Percentiles rank a stretch among this genome's conserved stretches.
phyloP scores from a whole-genome alignment of 2,113 vertebrate genomes.

The Rostratula benghalensis region DNA sequence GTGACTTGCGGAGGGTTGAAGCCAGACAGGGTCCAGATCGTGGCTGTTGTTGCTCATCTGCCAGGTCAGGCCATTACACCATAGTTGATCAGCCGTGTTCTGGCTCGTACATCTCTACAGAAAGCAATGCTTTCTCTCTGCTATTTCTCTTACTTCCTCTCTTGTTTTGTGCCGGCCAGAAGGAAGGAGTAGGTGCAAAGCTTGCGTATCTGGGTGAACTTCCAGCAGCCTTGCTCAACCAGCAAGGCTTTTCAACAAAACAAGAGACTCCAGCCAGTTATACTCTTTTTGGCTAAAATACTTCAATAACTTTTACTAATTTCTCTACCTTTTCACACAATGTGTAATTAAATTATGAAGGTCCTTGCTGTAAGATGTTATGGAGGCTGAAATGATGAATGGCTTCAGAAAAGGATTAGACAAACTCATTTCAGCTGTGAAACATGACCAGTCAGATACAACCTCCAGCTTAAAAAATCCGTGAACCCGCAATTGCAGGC shows the following conservation, averaged over 20 bases:
- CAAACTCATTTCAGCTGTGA: neutral
- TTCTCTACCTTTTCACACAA: conserved; percentile 4
- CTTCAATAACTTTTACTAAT: neutral
- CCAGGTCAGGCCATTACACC: neutral
- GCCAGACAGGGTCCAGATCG: neutral
- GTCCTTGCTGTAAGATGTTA: neutral
- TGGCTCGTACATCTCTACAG: neutral
- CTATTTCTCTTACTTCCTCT: neutral
- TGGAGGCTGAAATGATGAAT: neutral
- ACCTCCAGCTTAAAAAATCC: neutral
- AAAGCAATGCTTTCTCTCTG: neutral
- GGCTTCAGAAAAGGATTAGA: conserved; percentile 6
- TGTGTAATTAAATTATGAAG: neutral
- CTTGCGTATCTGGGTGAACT: neutral
- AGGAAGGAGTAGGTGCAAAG: neutral
- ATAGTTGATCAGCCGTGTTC: rapidly evolving
- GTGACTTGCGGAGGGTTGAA: neutral
- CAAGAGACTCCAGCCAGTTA: neutral
- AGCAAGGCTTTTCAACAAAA: neutral
- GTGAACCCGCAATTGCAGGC: neutral
- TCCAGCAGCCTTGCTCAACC: neutral
- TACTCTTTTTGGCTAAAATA: neutral
- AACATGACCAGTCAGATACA: rapidly evolving
- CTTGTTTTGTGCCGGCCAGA: neutral
- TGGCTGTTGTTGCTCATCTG: neutral